Percentiles rank a stretch among this genome's conserved stretches.
Evolutionary conservation across 2,113 vertebrate genomes (phyloP).

Genomic region (Struthio camelus): DNA sequence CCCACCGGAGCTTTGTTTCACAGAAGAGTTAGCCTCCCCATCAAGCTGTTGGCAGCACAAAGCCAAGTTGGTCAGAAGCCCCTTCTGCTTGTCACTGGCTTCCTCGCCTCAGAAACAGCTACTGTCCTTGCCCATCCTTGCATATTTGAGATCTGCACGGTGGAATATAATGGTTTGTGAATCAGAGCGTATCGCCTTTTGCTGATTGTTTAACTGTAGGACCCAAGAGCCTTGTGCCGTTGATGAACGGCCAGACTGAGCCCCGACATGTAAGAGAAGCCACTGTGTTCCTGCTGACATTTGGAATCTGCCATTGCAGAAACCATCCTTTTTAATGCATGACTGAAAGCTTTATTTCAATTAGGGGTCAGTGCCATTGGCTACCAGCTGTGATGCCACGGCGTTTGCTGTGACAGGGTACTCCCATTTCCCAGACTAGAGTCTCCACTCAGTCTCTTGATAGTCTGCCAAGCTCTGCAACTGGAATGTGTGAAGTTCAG

Average conservation of each 20-base stretch:
- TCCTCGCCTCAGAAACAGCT: not conserved
- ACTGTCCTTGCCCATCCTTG: not conserved
- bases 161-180: not conserved
- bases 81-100: not conserved
- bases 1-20: not conserved
- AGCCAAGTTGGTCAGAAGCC: not conserved
- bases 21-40: not conserved
- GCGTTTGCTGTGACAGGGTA: constrained; percentile 44
- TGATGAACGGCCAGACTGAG: not conserved
- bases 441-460: constrained; percentile 67
- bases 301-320: not conserved
- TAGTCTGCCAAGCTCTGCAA: constrained; percentile 56
- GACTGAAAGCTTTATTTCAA: constrained; percentile 36
- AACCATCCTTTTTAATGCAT: not conserved
- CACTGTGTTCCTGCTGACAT: constrained; percentile 7
- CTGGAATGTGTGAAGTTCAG: constrained; percentile 68
- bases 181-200: not conserved
- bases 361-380: constrained; percentile 31
- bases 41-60: not conserved
- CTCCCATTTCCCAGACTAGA: constrained; percentile 63
- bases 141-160: not conserved
- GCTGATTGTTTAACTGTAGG: not conserved
- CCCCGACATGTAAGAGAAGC: not conserved
- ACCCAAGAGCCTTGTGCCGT: not conserved
- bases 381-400: constrained; percentile 42